Evolutionary conservation across 2,113 vertebrate species (phyloP).

Genomic region (Brevimyrus niger): DNA sequence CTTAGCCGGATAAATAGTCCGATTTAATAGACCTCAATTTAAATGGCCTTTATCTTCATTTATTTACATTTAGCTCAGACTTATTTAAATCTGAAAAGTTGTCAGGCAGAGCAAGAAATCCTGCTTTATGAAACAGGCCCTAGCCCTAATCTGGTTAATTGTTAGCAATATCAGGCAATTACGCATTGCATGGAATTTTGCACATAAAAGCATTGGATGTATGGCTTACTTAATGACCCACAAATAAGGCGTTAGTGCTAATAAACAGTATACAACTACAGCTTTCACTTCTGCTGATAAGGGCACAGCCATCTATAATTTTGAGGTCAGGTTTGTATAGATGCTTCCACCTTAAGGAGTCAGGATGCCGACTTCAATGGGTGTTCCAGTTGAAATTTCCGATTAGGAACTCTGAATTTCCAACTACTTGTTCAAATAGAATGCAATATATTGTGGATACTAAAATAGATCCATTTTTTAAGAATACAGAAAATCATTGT

Average conservation of each 20-base stretch:
- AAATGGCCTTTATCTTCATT: background rate
- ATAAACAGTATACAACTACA: background rate
- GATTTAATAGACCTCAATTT: background rate
- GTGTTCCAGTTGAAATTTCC: background rate
- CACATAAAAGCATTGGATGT: background rate
- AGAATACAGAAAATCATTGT: background rate
- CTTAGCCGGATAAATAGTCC: background rate
- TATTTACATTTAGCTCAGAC: background rate
- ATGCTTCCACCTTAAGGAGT: background rate
- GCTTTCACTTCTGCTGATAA: background rate
- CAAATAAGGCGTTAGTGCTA: background rate
- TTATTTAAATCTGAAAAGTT: background rate
- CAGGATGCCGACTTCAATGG: background rate
- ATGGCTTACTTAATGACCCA: background rate
- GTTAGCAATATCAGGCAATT: background rate
- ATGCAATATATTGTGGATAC: background rate
- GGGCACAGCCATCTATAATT: background rate
- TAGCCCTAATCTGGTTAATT: too few relatives aligned
- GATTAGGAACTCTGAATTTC: background rate
- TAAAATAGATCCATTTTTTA: background rate
- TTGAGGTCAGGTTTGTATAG: background rate
- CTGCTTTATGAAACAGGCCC: too few relatives aligned
- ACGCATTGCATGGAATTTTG: too few relatives aligned
- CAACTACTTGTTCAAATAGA: background rate
- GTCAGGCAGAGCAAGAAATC: background rate